Evolutionary conservation across 1,140 invertebrate species (phyloP), one percentile per base, ranked within the genome.

Genomic region (Adelges cooleyi): DNA sequence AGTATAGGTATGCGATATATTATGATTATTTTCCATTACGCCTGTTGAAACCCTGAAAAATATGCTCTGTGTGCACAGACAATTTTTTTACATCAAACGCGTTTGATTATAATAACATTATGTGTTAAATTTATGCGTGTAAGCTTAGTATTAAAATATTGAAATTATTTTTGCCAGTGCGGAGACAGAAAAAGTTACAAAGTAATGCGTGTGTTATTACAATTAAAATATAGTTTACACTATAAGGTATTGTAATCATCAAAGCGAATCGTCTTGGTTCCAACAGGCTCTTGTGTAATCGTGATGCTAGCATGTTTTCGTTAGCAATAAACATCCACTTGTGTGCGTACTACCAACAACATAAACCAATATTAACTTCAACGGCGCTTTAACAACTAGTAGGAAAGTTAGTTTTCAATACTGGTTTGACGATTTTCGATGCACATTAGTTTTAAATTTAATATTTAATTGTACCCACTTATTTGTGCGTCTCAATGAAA

Each of bases 251-350:
- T 59, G 23, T 40, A 22, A 9, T 10, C 25, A 62, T 33, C 42
- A 48, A 62, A 27, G 42, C 27, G 44, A 13, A 29, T 33, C n/a
- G 11, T 20, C 42, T 20, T 20, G 22, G 40, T 62, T 62, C 46
- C 56, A 62, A 62, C 40, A 48, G 40, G 56, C 56, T 46, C 23
- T 62, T 62, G 44, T 62, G 40, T 25, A 59, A n/a, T 42, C 56
- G 40, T 29, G 40, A 62, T 46, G 46, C 20, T 62, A 8, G 38
- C 42, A 25, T 48, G 42, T 33, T 48, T 33, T 18, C 40, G 17
- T 48, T 29, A 62, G 29, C 44, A 62, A 18, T 15, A 11, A 48
- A 62, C 25, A n/a, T 46, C 25, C 25, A 17, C 42, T 48, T 20
- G 56, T 62, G 56, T 42, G 23, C 29, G 10, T 20, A 48, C 40